Base-by-base conservation (phyloP, 2,113 vertebrate genomes). In the Clarias batrachus region DNA sequence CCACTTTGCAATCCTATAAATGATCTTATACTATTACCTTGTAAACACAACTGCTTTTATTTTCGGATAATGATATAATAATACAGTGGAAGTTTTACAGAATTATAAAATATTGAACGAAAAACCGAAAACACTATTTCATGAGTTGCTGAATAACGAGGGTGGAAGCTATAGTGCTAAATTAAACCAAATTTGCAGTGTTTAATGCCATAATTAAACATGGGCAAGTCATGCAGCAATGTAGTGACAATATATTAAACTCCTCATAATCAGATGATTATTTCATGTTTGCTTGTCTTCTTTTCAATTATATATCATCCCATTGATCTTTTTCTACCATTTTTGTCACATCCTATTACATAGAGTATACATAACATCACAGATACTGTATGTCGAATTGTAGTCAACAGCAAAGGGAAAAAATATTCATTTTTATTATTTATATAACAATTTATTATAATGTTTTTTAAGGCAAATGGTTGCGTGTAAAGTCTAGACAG, bases 161-260 rank as follows among this genome's bases (percentile, higher is more conserved):
- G 4, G 11, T 52, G 21, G 73, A 52, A 76, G 41, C 12, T 12
- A 52, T 52, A 74, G 48, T 74, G 21, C 52, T 52, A 76, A 52
- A 41, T 57, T 30, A 17, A n/a, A 27, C 6, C 25, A 56, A 14
- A 78, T 78, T 78, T 78, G 10, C 76, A 78, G 6, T 78, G 76
- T 17, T 78, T 78, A 19, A 78, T 54, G 25, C 27, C 25, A 78
- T 48, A 74, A 74, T 74, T 74, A 78, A 56, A 78, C 52, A 78
- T 9, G 52, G 52, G n/a, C 76, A 30, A 78, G n/a, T 17, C 41
- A n/a, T 76, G 73, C 21, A 76, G 23, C 10, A 9, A 37, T 27
- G 37, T 74, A 74, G 7, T 4, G 37, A 3, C 37, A 74, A 74
- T 74, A 48, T 13, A 74, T 19, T 74, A 74, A 9, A 41, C 37